Evolutionary conservation across 2,797 vertebrate species (phyloP), one percentile per base, ranked within the genome.

Genomic region (Antennarius maculatus): DNA sequence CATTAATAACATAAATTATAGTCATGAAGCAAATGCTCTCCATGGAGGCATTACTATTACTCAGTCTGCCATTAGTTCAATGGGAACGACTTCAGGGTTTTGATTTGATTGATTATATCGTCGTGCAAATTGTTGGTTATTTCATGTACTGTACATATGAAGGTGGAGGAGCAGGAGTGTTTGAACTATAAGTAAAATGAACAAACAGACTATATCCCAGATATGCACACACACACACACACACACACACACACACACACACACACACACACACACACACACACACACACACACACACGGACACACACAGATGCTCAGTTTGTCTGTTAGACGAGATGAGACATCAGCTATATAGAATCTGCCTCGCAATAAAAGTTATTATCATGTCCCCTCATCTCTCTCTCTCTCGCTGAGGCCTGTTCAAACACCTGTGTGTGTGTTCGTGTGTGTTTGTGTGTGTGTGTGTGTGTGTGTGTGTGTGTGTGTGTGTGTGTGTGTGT

Each of bases 1-100:
- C 80, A 88, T 88, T 84, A 85, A 88, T 88, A 80, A 80, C 62
- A 87, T 76, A 86, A 83, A 88, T 88, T 85, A 77, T 23, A 23
- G 23, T 23, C 23, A 23, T 23, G 23, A 23, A 23, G 23, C 62
- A 75, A 80, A 81, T 43, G 65, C 70, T 81, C 54, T 79, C 83
- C 79, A 68, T 75, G 67, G 79, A 50, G 77, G 82, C 69, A 78
- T 75, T 66, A 74, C 68, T 74, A 82, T 79, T 82, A 76, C 66
- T 71, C 76, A 77, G 74, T 79, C 71, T 48, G 61, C 58, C 69
- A 84, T 88, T 77, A 79, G 76, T 71, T 80, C 54, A 13, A 78
- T 81, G 82, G 66, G 45, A 77, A 77, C 69, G 63, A 46, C 53
- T 81, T 79, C 55, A 70, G 37, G 63, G 49, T 70, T 72, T 54